Evolutionary conservation across 2,113 vertebrate genomes (phyloP).

Genomic region (Thunnus thynnus): DNA sequence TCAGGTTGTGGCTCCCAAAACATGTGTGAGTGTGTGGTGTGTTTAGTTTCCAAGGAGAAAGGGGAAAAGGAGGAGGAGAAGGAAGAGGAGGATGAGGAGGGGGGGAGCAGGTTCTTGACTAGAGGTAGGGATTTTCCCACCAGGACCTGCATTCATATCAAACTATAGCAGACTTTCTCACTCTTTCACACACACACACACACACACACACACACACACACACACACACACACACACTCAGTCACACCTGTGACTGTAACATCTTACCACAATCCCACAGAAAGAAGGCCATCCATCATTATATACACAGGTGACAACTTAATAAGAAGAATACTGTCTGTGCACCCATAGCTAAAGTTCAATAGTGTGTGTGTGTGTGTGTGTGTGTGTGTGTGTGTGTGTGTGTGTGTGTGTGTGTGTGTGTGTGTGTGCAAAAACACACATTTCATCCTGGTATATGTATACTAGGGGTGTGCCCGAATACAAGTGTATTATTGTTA

Average conservation of each 20-base stretch:
- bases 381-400: not conserved
- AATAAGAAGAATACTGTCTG: conserved; percentile 29
- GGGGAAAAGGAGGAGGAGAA: conserved; percentile 27
- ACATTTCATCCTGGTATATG: no score
- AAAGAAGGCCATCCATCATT: conserved; percentile 46
- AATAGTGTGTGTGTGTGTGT: not conserved
- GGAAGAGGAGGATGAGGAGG: conserved; percentile 8
- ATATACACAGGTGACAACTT: conserved; percentile 22
- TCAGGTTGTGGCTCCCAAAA: conserved; percentile 39
- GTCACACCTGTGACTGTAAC: conserved; percentile 54
- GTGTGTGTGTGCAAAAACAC: not conserved
- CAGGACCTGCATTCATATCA: conserved; percentile 18
- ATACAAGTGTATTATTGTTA: no score
- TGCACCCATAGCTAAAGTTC: not conserved
- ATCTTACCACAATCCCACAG: conserved; percentile 38
- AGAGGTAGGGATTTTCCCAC: conserved; percentile 78
- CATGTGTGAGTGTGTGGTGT: conserved; percentile 20
- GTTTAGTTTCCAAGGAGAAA: conserved; percentile 49
- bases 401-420: not conserved
- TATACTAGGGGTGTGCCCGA: no score
- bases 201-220: conserved; percentile 12
- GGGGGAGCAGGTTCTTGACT: conserved; percentile 55
- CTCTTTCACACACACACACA: not conserved
- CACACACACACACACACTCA: not conserved
- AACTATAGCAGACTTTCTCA: not conserved